Base-by-base conservation (phyloP, 1,140 invertebrate species). In the Drosophila sp. region DNA sequence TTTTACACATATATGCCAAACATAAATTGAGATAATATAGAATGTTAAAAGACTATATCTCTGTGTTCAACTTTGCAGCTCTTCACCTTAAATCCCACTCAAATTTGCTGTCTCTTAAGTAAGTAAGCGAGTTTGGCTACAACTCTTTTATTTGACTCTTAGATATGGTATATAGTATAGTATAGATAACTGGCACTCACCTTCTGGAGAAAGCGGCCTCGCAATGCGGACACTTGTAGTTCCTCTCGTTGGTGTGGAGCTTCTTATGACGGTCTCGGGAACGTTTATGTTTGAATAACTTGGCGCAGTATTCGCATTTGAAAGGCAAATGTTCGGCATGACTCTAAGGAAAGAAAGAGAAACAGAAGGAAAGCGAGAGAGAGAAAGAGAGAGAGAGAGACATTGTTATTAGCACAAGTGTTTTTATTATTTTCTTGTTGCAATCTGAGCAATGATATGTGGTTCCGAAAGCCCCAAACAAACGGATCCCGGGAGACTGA, bases 201-300 rank as follows among this genome's bases (percentile, higher is more conserved):
- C 96, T 98, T 93, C 97, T 95, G 18, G 97, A 97, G 93, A 98
- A 99, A 51, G 97, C 97, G 11, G 97, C 95, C 86, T 97, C 96
- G 92, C 98, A 99, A 89, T 97, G 96, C 2, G 94, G 93, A 92
- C 98, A 99, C 89, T 96, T 96, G 92, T 98, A 98, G 92, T 97
- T 97, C 91, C 97, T 95, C 92, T 98, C 97, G 2, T 97, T 97
- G 2, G 97, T 98, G 93, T 99, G 98, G 53, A 99, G 93, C 92
- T 99, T 99, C 75, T 97, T 95, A 92, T 99, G 98, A 14, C 98
- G 94, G 92, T 99, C 98, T 53, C 97, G 94, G 66, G 97, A 98
- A 11, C 97, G 94, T 92, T 99, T 98, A 93, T 99, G 97, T 92
- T 98, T 98, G 94, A 99, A 99, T 72, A 97, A 93, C 76, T 97